Conservation (phyloP, 1,140 invertebrate species). For the Chlorops oryzae region DNA sequence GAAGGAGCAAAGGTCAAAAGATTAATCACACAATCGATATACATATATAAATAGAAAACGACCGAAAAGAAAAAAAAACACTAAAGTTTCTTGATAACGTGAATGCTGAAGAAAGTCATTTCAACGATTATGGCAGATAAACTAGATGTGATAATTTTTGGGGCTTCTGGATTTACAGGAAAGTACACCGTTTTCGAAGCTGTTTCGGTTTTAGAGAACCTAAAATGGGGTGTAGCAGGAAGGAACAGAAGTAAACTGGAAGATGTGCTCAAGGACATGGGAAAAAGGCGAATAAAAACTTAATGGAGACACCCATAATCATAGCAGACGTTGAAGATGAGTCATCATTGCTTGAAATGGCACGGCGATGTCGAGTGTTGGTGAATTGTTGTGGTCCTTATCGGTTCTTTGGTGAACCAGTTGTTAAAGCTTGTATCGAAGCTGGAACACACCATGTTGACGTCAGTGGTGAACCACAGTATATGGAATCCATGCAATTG, state of each 20-base stretch:
- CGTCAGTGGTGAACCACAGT: conserved; percentile 86
- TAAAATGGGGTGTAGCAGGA: conserved; percentile 42
- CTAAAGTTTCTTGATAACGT: too few relatives aligned
- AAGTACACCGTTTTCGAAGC: conserved; percentile 66
- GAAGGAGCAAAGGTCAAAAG: too few relatives aligned
- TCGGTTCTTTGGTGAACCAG: conserved; percentile 80
- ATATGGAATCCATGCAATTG: conserved; percentile 78
- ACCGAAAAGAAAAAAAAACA: too few relatives aligned
- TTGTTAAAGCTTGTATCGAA: conserved; percentile 84
- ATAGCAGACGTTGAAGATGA: conserved; percentile 72
- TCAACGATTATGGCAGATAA: conserved; percentile 40
- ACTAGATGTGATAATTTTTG: conserved; percentile 71
- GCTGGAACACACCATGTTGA: conserved; percentile 81
- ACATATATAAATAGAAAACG: too few relatives aligned
- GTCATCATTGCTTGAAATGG: conserved; percentile 69
- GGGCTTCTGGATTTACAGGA: conserved; percentile 82
- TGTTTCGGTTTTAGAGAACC: conserved; percentile 51
- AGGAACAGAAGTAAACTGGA: conserved; percentile 60
- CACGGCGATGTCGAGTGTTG: conserved; percentile 60
- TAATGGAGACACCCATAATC: conserved; percentile 60
- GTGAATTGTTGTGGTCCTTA: conserved; percentile 89
- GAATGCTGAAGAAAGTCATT: too few relatives aligned
- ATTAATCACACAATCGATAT: too few relatives aligned
- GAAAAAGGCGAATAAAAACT: conserved; percentile 52
- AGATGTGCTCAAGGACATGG: conserved; percentile 57